Evolutionary conservation across 2,113 vertebrate genomes (phyloP).

Genomic region (Chloropsis hardwickii): DNA sequence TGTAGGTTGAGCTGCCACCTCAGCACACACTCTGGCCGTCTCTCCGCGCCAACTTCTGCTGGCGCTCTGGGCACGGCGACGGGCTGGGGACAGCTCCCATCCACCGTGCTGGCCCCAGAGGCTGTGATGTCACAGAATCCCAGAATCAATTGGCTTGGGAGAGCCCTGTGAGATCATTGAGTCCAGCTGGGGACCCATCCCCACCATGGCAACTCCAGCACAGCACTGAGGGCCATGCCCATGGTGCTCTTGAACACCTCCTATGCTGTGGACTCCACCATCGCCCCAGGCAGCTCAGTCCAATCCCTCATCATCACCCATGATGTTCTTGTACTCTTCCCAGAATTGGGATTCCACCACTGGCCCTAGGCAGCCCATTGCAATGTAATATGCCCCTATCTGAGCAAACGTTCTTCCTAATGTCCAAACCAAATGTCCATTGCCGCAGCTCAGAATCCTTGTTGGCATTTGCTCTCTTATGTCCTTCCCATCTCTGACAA

Average conservation of each 20-base stretch:
- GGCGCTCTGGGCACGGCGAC: accelerated
- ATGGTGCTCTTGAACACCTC: background rate
- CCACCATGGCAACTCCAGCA: background rate
- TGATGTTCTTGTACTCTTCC: no score
- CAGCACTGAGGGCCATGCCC: background rate
- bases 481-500: background rate
- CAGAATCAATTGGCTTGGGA: accelerated
- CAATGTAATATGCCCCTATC: accelerated
- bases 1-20: no score
- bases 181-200: no score
- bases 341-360: no score
- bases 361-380: no score
- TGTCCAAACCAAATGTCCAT: accelerated
- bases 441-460: background rate
- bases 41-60: accelerated
- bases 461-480: background rate
- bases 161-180: background rate
- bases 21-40: background rate
- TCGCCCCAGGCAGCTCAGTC: accelerated
- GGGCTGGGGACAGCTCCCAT: background rate
- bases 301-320: no score
- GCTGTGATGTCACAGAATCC: background rate
- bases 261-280: accelerated
- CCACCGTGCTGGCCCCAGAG: accelerated
- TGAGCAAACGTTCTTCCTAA: background rate